Conservation (phyloP, 1,140 invertebrate species). For the Yoshiicerus persimilis region DNA sequence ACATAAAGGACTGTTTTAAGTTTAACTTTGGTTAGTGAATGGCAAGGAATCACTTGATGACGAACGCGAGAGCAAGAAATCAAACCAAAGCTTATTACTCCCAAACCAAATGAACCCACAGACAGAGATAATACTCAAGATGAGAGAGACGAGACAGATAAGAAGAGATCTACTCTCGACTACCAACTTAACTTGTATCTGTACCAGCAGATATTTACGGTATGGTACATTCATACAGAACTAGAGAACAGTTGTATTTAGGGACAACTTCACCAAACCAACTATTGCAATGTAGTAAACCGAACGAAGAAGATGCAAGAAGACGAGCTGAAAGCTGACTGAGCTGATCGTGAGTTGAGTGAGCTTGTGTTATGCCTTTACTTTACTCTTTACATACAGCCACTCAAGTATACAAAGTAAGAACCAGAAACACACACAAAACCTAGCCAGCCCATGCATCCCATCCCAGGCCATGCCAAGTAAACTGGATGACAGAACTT, state of each 20-base stretch:
- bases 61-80: not conserved
- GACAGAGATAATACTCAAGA: not conserved
- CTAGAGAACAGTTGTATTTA: not conserved
- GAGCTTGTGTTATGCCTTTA: not conserved
- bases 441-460: not conserved
- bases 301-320: not conserved
- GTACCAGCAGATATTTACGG: not conserved
- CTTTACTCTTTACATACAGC: not conserved
- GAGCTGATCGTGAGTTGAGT: not conserved
- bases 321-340: constrained; percentile 18
- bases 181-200: not conserved
- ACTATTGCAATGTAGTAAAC: not conserved
- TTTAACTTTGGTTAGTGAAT: no score
- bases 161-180: not conserved
- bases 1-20: not conserved
- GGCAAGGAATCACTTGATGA: not conserved
- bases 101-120: not conserved
- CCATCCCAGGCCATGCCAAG: not conserved
- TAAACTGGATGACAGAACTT: not conserved
- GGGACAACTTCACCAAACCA: not conserved
- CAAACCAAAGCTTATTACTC: not conserved
- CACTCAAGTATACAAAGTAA: not conserved
- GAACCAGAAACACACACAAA: not conserved
- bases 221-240: not conserved
- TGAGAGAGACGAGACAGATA: not conserved